A percentile compares a stretch with the other conserved stretches of the same genome.
Evolutionary conservation across 2,113 vertebrate genomes (phyloP).

Genomic region (Apeltes quadracus): DNA sequence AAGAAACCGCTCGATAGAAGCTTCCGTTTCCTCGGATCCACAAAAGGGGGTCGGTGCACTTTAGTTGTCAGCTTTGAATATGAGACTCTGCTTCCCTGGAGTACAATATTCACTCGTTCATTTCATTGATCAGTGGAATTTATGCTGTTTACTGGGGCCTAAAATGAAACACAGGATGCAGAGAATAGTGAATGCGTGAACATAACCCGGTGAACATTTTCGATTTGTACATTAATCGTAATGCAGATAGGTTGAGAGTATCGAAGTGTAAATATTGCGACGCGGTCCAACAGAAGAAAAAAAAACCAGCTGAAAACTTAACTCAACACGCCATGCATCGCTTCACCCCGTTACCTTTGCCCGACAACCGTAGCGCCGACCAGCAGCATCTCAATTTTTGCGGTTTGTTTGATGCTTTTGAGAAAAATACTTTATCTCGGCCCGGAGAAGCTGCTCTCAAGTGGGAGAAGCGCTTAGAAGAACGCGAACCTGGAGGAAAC

Average conservation of each 20-base stretch:
- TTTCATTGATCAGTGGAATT: neutral
- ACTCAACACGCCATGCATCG: conserved; percentile 56
- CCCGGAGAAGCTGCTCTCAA: conserved; percentile 38
- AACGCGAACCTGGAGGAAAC: conserved; percentile 22
- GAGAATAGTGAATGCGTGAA: neutral
- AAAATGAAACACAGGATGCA: neutral
- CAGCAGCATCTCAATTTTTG: conserved; percentile 49
- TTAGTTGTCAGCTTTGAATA: too few relatives aligned
- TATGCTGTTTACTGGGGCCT: neutral
- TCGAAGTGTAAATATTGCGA: neutral
- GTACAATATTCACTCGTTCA: neutral
- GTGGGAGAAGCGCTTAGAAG: conserved; percentile 40
- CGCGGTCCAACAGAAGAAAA: conserved; percentile 15
- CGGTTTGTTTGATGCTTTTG: conserved; percentile 52
- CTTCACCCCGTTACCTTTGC: conserved; percentile 56
- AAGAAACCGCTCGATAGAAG: neutral
- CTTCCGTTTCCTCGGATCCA: neutral
- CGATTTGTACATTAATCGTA: neutral
- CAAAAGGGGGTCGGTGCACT: neutral
- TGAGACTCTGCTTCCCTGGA: neutral
- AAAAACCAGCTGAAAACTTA: conserved; percentile 47
- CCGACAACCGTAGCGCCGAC: conserved; percentile 56
- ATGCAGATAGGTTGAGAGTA: neutral
- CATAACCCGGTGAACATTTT: too few relatives aligned
- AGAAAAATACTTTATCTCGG: conserved; percentile 49